Conservation (phyloP, 2,888 invertebrate genomes). For the Hedya salicella region DNA sequence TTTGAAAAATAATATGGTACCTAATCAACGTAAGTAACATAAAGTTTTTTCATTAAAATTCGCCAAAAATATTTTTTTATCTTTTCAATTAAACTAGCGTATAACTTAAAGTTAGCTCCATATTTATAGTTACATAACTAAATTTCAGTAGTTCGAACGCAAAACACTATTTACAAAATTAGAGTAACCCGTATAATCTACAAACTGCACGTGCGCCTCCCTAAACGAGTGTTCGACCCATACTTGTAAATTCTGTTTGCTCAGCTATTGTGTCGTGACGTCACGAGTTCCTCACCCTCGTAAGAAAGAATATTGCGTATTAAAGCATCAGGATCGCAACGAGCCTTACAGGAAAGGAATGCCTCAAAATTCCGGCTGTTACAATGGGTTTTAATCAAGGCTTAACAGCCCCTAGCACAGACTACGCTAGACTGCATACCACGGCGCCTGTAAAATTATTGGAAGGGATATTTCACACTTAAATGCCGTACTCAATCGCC, state of each 20-base stretch:
- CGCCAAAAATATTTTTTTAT: too few relatives aligned
- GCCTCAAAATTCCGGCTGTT: constrained; percentile 14
- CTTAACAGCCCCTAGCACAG: not conserved
- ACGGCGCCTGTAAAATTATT: not conserved
- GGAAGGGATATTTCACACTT: not conserved
- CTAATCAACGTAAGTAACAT: too few relatives aligned
- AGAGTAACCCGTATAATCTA: constrained; percentile 51
- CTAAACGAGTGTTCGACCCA: constrained; percentile 61
- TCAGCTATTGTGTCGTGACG: constrained; percentile 45
- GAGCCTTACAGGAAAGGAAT: constrained; percentile 14
- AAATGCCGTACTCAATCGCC: not conserved
- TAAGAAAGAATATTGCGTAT: constrained; percentile 45
- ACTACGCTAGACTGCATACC: not conserved
- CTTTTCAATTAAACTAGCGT: too few relatives aligned
- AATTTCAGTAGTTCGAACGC: not conserved
- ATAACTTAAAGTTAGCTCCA: too few relatives aligned
- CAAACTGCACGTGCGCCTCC: constrained; percentile 66
- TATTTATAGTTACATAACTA: too few relatives aligned
- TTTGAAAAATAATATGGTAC: too few relatives aligned
- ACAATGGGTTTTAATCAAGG: constrained; percentile 24
- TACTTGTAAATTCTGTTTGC: constrained; percentile 59
- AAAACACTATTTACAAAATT: not conserved
- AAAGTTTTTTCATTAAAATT: too few relatives aligned
- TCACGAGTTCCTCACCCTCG: constrained; percentile 41
- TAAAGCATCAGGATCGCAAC: constrained; percentile 49